Conservation (phyloP, 2,888 invertebrate genomes). For the Osmoderma eremita region DNA sequence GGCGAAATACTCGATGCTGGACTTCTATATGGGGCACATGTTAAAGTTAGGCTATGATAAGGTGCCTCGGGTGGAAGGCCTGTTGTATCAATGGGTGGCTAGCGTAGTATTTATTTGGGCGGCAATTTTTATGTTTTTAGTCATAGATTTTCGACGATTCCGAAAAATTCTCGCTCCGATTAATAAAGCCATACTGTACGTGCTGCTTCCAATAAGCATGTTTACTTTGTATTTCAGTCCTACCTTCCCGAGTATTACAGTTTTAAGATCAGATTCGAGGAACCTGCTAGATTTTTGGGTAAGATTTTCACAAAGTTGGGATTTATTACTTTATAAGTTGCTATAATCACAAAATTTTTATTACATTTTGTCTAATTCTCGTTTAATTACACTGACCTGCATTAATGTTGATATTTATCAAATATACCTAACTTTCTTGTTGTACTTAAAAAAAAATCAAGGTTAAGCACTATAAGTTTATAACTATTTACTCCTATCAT, state of each 20-base stretch:
- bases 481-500: no score
- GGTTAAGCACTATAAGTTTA: no score
- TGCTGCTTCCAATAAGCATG: background rate
- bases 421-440: no score
- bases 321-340: no score
- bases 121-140: constrained; percentile 9
- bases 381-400: no score
- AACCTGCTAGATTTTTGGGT: background rate
- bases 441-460: no score
- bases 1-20: constrained; percentile 17
- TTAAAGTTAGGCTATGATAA: background rate
- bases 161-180: background rate
- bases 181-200: background rate
- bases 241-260: background rate
- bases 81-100: background rate
- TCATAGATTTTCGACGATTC: constrained; percentile 6
- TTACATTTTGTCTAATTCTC: no score
- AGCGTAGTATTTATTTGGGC: constrained; percentile 14
- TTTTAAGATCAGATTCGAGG: background rate
- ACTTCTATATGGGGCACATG: constrained; percentile 16
- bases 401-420: no score
- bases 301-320: no score
- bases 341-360: no score
- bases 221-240: background rate
- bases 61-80: background rate